phyloP scores from a whole-genome alignment of 2,113 vertebrate genomes.

The Neomonachus schauinslandi region DNA sequence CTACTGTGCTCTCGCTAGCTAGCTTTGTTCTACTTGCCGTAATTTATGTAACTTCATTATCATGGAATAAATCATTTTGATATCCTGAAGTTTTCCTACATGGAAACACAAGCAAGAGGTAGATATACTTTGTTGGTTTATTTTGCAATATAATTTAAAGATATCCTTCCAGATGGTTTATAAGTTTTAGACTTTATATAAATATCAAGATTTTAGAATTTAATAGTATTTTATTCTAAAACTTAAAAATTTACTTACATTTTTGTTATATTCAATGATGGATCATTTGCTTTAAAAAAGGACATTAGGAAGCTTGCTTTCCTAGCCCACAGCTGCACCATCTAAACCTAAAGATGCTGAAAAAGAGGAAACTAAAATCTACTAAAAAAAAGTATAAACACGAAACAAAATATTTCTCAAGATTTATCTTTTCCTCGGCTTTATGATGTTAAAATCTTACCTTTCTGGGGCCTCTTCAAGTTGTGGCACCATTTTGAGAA shows the following conservation, averaged over 20 bases:
- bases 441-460: constrained; percentile 5
- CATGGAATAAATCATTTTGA: not conserved
- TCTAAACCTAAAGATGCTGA: not conserved
- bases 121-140: not conserved
- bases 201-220: not conserved
- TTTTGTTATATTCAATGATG: not conserved
- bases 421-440: not conserved
- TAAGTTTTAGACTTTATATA: not conserved
- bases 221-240: not conserved
- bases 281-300: not conserved
- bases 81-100: not conserved
- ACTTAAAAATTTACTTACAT: not conserved
- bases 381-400: not conserved
- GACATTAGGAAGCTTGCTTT: not conserved
- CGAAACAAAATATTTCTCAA: not conserved
- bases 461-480: not conserved
- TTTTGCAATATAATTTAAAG: not conserved
- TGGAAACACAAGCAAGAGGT: not conserved
- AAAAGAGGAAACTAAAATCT: constrained; percentile 3
- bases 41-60: not conserved
- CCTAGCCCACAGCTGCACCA: not conserved
- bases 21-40: not conserved
- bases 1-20: not conserved
- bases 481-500: constrained; percentile 12
- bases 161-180: not conserved